phyloP scores from a whole-genome alignment of 2,888 invertebrate genomes.

The Venusia cambrica region DNA sequence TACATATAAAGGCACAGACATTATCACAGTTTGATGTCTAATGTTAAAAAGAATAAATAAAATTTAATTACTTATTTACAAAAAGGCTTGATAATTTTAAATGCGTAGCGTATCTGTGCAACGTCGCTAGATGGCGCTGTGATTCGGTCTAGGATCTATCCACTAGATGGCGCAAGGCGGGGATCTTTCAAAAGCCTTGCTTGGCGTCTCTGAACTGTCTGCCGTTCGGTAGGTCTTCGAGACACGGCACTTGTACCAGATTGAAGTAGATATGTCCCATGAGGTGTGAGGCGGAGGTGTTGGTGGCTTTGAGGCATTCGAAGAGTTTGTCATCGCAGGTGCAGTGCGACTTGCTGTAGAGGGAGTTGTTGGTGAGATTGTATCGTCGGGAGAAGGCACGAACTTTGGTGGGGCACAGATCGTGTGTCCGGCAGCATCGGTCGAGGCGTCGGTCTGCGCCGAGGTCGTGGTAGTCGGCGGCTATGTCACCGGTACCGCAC shows the following conservation, averaged over 20 bases:
- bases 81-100: constrained; percentile 33
- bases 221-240: constrained; percentile 78
- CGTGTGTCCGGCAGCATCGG: constrained; percentile 94
- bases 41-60: constrained; percentile 43
- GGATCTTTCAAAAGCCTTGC: constrained; percentile 75
- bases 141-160: constrained; percentile 25
- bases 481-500: constrained; percentile 96
- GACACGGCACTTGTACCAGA: constrained; percentile 87
- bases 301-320: constrained; percentile 88
- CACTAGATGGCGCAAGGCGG: constrained; percentile 44
- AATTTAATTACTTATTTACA: constrained; percentile 51
- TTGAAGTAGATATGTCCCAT: constrained; percentile 95
- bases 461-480: constrained; percentile 90
- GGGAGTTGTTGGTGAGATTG: constrained; percentile 90
- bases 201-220: constrained; percentile 74
- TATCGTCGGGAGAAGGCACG: constrained; percentile 86
- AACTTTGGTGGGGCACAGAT: constrained; percentile 92
- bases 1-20: constrained; percentile 73
- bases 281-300: constrained; percentile 86
- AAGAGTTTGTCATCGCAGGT: constrained; percentile 91
- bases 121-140: constrained; percentile 61
- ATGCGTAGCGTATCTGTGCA: constrained; percentile 52
- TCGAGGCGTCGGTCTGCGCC: constrained; percentile 87
- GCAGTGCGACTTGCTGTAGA: constrained; percentile 95
- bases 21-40: constrained; percentile 74